Base-by-base conservation (phyloP, 2,888 invertebrate genomes). In the Eubasilissa splendida region DNA sequence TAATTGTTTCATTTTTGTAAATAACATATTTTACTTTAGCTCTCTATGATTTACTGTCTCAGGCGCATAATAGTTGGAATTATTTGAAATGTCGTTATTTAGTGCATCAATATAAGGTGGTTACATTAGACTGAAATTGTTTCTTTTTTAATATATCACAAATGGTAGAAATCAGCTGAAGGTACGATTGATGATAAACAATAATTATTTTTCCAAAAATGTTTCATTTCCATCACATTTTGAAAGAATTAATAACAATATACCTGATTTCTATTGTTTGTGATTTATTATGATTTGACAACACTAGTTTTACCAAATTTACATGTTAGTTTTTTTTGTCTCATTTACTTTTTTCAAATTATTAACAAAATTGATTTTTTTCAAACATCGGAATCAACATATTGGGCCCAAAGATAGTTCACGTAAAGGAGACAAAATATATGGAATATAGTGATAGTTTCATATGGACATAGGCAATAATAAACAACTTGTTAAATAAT, bases 51-150 rank as follows among this genome's bases (percentile, higher is more conserved):
- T 66, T 58, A 60, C 66, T 66, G 79, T 79, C 74, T 71, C 74
- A 74, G 73, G 52, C 63, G 74, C 71, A 79, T 66, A 77, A 70
- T 76, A 80, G 80, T 80, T 80, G 63, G 22, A 76, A 68, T 53
- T 71, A 58, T 80, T 80, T 76, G 71, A 71, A 80, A 75, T 75
- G 79, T 80, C 70, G 71, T 80, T 71, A 60, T 53, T 80, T 80
- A 80, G 80, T 76, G 76, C 70, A 80, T 80, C 76, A 76, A 60
- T 80, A 66, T 76, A 76, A 50, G 76, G 60, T 76, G 80, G 65
- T 73, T 79, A 74, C 63, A 50, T 58, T 79, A 79, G 79, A 65
- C 33, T 66, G 58, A 50, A 59, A 76, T 53, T 50, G 60, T 65
- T 65, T 58, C 75, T 71, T 70, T 71, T 80, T 11, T 63, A 70